Evolutionary conservation across 2,797 vertebrate species (phyloP), one percentile per base, ranked within the genome.

Genomic region (Lates japonicus): DNA sequence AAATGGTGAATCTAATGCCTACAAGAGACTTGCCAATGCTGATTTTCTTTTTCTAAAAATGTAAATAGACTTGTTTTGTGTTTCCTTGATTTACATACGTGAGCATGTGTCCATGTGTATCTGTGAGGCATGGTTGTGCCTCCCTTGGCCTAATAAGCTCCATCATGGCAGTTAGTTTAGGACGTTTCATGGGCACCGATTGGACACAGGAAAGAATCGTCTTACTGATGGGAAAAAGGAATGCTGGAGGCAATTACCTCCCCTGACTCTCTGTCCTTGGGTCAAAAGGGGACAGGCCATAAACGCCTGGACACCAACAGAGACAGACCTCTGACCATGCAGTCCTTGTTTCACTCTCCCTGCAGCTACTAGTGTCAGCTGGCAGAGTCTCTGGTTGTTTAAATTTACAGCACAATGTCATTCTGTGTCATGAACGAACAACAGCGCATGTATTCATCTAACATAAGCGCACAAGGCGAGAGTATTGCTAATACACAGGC

Each of bases 241-340:
- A 89, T 84, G 84, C 83, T 85, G 75, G 65, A 87, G 74, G 85
- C 90, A 88, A 87, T 90, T 84, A 80, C 71, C 83, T 91, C 84
- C 75, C 57, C 70, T 84, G 77, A 76, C 80, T 80, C 80, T 76
- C 67, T 60, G 42, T 83, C 64, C 65, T 49, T 44, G 70, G 93
- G 92, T 93, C 90, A 92, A 92, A 92, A 82, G 88, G 83, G 88
- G 88, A 86, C 11, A 13, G 11, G 71, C 81, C 84, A 88, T 93
- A 93, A 94, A 94, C 44, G 81, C 84, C 77, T 62, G 89, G 92
- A 93, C 90, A 92, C 90, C 92, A 93, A 92, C 92, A 89, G 90
- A 92, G 87, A 82, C 81, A 71, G 91, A 90, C 88, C 90, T 87
- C 93, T 93, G 91, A 92, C 87, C 92, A 90, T 78, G 42, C 76